These are phyloP conservation scores for Magallana ariakensis DNA, from an alignment of 1,140 invertebrate species.

Conservation along the genomic window DNA sequence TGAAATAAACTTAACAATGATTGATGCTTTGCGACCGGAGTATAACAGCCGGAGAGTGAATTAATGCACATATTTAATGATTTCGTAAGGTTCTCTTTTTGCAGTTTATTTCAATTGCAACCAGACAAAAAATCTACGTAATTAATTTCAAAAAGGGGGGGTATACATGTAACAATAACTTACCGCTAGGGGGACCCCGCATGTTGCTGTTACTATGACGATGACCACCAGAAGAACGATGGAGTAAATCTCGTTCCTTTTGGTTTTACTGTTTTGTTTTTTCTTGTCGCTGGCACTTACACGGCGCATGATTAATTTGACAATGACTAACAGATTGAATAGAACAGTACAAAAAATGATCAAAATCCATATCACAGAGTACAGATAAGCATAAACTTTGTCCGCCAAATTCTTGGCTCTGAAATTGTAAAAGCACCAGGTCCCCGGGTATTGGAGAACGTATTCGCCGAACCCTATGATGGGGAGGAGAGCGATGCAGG, in stretches of 20 bases:
- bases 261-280: background rate
- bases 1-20: background rate
- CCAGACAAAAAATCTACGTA: too few species aligned
- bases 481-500: conserved; percentile 32
- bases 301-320: background rate
- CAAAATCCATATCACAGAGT: conserved; percentile 41
- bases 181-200: conserved; percentile 44
- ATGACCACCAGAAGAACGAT: conserved; percentile 46
- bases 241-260: conserved; percentile 42
- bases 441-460: conserved; percentile 50
- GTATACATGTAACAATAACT: background rate
- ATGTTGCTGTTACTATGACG: conserved; percentile 38
- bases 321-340: conserved; percentile 52
- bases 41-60: background rate
- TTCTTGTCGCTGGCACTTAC: background rate
- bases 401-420: conserved; percentile 7
- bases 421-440: conserved; percentile 57
- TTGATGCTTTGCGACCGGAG: background rate
- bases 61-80: background rate
- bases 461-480: conserved; percentile 50
- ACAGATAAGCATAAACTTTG: conserved; percentile 46
- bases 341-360: conserved; percentile 45
- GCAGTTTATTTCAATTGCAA: too few species aligned
- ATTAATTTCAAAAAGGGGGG: too few species aligned
- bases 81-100: too few species aligned